A percentile compares a stretch with the other conserved stretches of the same genome.
Evolutionary conservation across 2,888 invertebrate species (phyloP).

Genomic region (Thysanoteuthis rhombus): DNA sequence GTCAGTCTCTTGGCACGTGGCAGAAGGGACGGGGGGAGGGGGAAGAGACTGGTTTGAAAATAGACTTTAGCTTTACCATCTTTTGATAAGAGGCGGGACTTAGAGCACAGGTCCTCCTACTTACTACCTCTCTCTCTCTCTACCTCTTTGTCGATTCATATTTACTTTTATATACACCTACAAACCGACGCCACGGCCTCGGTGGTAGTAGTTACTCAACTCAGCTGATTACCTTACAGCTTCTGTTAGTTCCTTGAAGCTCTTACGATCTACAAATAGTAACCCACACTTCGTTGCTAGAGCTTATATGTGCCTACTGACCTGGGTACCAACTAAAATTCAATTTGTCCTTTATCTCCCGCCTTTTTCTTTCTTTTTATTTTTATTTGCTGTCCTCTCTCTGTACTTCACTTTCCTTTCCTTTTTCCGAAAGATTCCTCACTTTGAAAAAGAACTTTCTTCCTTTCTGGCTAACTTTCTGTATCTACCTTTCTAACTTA

Average conservation of each 20-base stretch:
- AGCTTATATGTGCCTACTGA: slow-evolving; percentile 12
- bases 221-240: slow-evolving; percentile 12
- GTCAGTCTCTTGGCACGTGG: neutral
- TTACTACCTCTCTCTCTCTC: neutral
- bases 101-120: neutral
- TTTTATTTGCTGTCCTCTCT: no score
- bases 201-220: slow-evolving; percentile 12
- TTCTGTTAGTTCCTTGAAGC: neutral
- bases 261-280: neutral
- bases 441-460: no score
- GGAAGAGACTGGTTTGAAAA: neutral
- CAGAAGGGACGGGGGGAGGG: neutral
- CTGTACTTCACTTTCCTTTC: no score
- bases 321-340: slow-evolving; percentile 12
- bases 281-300: neutral
- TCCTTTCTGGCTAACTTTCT: neutral
- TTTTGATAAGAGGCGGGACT: slow-evolving; percentile 12
- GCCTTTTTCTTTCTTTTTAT: neutral
- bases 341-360: no score
- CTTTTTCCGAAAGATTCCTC: no score
- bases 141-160: neutral
- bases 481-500: neutral
- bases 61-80: slow-evolving; percentile 12
- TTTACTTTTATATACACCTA: neutral
- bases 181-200: neutral